These are phyloP conservation scores for Drosophila nr. perissopoda DNA, from an alignment of 2,888 invertebrate species.

Conservation along the genomic window DNA sequence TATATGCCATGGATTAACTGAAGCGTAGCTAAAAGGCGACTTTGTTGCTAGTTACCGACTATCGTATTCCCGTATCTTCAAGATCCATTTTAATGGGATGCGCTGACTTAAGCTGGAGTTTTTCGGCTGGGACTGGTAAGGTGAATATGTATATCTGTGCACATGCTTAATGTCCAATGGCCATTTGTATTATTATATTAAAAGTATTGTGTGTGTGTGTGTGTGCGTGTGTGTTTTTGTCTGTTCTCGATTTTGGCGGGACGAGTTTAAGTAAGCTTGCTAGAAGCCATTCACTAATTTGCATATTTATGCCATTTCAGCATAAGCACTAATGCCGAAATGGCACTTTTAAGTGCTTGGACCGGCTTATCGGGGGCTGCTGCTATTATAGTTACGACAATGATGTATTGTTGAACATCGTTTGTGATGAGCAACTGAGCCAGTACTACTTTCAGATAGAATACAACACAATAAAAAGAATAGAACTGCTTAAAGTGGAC, in stretches of 20 bases:
- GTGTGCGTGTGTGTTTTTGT: conserved; percentile 6
- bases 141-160: conserved; percentile 51
- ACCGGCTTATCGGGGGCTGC: conserved; percentile 62
- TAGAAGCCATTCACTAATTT: conserved; percentile 82
- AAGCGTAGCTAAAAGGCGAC: conserved; percentile 29
- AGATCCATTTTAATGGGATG: conserved; percentile 51
- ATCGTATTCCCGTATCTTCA: conserved; percentile 11
- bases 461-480: conserved; percentile 23
- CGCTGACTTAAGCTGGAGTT: conserved; percentile 47
- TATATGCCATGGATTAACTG: background rate
- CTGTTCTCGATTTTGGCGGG: conserved; percentile 60
- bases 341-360: conserved; percentile 78
- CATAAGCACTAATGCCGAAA: conserved; percentile 75
- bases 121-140: conserved; percentile 39
- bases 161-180: conserved; percentile 59
- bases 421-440: conserved; percentile 56
- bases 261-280: conserved; percentile 52
- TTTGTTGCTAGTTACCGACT: conserved; percentile 19
- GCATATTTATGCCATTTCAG: conserved; percentile 75
- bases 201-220: background rate
- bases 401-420: conserved; percentile 60
- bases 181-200: conserved; percentile 51
- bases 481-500: conserved; percentile 29
- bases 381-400: conserved; percentile 52
- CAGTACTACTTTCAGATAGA: conserved; percentile 11